phyloP scores from a whole-genome alignment of 2,888 invertebrate genomes.

The Drosophila cognata region DNA sequence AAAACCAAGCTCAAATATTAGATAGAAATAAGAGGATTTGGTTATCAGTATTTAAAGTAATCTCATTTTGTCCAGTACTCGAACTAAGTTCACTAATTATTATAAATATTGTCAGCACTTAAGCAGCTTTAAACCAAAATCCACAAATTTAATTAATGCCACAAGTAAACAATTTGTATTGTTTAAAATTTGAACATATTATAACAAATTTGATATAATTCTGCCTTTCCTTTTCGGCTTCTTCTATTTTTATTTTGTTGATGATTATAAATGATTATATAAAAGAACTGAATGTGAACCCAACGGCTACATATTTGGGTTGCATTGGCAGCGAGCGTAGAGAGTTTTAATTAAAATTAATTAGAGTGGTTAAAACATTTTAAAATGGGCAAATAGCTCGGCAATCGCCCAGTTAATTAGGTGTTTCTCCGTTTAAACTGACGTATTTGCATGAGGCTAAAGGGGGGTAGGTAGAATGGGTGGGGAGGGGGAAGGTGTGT shows the following conservation, averaged over 20 bases:
- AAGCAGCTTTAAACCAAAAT: background rate
- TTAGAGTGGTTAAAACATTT: constrained; percentile 57
- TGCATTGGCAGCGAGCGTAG: constrained; percentile 16
- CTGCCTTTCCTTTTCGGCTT: background rate
- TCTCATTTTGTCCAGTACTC: background rate
- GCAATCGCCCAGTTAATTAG: constrained; percentile 66
- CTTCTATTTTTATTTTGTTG: constrained; percentile 4
- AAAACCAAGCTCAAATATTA: background rate
- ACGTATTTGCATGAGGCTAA: constrained; percentile 48
- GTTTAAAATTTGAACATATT: background rate
- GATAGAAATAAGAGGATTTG: background rate
- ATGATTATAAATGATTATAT: constrained; percentile 46
- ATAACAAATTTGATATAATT: background rate
- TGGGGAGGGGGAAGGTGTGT: background rate
- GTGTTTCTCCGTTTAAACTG: constrained; percentile 52
- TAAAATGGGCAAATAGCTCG: constrained; percentile 43
- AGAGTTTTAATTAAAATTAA: constrained; percentile 67
- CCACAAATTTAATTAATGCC: background rate
- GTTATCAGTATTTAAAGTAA: background rate
- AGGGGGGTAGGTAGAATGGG: background rate
- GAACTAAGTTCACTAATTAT: background rate
- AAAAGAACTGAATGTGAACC: constrained; percentile 10
- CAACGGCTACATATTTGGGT: constrained; percentile 16
- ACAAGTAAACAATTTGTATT: constrained; percentile 14
- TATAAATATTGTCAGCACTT: background rate